Conservation (phyloP, 2,888 invertebrate species). For the Stramonita haemastoma region DNA sequence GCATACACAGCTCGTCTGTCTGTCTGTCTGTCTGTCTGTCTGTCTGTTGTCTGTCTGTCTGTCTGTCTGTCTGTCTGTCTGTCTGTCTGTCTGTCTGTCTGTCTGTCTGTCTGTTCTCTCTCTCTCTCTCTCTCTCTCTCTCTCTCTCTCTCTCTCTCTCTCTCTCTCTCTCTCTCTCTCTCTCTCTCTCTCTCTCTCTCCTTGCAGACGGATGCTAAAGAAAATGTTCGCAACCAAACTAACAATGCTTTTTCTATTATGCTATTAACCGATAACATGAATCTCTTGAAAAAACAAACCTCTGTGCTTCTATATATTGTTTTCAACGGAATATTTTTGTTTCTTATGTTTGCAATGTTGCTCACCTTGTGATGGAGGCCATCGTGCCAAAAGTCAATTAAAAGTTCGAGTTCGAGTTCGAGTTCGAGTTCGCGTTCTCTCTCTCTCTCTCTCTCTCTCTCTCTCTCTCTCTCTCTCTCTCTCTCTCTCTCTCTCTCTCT, state of each 20-base stretch:
- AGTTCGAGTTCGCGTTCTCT: background rate
- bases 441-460: background rate
- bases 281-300: no score
- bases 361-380: no score
- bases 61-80: background rate
- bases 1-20: no score
- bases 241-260: no score
- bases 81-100: background rate
- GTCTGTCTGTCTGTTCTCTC: background rate
- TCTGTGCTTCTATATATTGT: no score
- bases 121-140: background rate
- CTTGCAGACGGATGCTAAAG: background rate
- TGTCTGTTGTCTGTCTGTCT: background rate
- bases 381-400: no score
- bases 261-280: no score
- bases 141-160: background rate
- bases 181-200: background rate
- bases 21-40: no score
- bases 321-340: no score
- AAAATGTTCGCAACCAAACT: background rate
- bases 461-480: background rate
- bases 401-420: background rate
- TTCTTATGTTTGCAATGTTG: no score
- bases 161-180: background rate
- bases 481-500: background rate